Conservation (phyloP, 2,888 invertebrate genomes). For the Apotomis turbidana region DNA sequence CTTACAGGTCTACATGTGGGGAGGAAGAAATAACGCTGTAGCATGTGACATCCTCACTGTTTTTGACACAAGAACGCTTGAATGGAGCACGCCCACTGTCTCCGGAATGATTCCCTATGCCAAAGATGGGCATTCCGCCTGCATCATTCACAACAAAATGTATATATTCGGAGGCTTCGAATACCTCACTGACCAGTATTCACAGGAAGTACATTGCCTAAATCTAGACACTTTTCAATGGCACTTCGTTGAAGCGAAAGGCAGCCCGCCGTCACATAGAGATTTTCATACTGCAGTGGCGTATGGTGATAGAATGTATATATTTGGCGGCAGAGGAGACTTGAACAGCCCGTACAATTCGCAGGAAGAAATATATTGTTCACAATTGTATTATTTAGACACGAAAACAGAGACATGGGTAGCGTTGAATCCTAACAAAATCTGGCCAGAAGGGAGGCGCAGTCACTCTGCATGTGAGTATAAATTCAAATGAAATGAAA, state of each 20-base stretch:
- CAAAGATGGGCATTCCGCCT: conserved; percentile 96
- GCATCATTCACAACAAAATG: conserved; percentile 91
- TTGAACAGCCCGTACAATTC: conserved; percentile 78
- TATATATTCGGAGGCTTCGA: conserved; percentile 96
- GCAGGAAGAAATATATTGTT: conserved; percentile 90
- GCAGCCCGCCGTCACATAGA: conserved; percentile 87
- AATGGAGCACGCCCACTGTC: conserved; percentile 87
- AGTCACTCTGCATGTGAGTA: conserved; percentile 96
- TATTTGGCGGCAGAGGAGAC: conserved; percentile 95
- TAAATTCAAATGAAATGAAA: not conserved
- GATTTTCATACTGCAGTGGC: conserved; percentile 96
- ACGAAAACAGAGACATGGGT: conserved; percentile 88
- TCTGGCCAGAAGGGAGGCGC: conserved; percentile 90
- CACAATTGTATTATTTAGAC: conserved; percentile 90
- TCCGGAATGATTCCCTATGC: conserved; percentile 90
- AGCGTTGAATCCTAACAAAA: conserved; percentile 83
- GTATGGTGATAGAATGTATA: conserved; percentile 90
- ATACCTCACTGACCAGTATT: conserved; percentile 91
- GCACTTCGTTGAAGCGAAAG: conserved; percentile 86
- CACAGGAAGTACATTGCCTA: conserved; percentile 90
- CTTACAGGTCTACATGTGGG: conserved; percentile 91
- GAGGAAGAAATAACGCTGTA: conserved; percentile 93
- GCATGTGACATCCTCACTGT: conserved; percentile 92
- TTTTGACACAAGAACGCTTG: conserved; percentile 89
- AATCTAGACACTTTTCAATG: conserved; percentile 89